phyloP scores from a whole-genome alignment of 2,797 vertebrate species.

The Numenius phaeopus region DNA sequence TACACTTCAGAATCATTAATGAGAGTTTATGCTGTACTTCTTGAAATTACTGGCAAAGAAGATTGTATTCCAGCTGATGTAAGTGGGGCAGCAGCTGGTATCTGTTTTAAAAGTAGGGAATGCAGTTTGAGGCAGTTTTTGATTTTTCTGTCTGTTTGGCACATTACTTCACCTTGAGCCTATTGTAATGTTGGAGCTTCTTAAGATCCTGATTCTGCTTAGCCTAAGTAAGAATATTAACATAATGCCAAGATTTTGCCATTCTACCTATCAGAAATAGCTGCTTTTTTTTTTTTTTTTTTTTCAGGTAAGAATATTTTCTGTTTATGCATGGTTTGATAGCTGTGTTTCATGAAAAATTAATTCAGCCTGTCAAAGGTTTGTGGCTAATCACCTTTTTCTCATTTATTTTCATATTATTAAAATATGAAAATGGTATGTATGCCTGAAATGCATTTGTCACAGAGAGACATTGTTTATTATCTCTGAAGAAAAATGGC shows the following conservation, averaged over 20 bases:
- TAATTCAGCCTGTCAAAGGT: background rate
- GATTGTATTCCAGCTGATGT: background rate
- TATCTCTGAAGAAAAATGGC: conserved; percentile 6
- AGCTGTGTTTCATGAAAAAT: conserved; percentile 1
- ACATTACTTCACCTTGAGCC: background rate
- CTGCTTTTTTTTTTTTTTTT: background rate
- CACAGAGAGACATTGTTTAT: background rate
- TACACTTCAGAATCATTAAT: background rate
- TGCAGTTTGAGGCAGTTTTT: background rate
- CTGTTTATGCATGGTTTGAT: background rate
- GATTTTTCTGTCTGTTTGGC: background rate
- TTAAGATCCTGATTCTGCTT: background rate
- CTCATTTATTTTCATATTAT: background rate
- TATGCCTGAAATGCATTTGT: background rate
- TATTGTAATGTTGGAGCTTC: background rate
- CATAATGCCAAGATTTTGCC: background rate
- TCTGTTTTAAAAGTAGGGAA: background rate
- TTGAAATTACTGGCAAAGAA: background rate
- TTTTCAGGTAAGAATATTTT: background rate
- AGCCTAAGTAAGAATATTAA: background rate
- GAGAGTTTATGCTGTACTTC: background rate
- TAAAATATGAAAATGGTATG: background rate
- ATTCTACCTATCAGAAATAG: background rate
- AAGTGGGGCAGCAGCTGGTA: background rate
- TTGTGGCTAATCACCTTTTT: background rate